phyloP scores from a whole-genome alignment of 1,140 invertebrate species.

The Hesperophylax magnus region DNA sequence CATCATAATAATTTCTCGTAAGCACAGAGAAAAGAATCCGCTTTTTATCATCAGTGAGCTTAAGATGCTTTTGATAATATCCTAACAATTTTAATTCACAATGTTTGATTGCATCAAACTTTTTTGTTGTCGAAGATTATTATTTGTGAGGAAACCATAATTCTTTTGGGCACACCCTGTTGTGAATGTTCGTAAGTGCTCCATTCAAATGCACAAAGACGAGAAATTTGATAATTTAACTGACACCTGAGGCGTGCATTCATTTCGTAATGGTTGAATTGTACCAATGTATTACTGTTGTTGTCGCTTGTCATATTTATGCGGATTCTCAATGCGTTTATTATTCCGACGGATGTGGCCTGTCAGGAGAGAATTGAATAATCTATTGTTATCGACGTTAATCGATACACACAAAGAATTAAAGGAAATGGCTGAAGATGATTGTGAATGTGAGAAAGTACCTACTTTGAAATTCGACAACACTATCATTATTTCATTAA shows the following conservation, averaged over 20 bases:
- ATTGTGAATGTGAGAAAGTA: no score
- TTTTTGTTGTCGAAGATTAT: no score
- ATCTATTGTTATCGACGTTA: constrained; percentile 36
- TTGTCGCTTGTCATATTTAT: constrained; percentile 19
- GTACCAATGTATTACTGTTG: background rate
- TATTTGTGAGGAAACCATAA: no score
- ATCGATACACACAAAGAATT: constrained; percentile 35
- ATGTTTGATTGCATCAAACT: no score
- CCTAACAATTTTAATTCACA: no score
- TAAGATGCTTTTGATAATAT: no score
- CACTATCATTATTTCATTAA: no score
- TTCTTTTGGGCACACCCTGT: no score
- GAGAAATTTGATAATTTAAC: constrained; percentile 34
- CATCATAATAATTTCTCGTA: no score
- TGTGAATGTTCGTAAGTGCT: constrained; percentile 6
- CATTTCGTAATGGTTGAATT: background rate
- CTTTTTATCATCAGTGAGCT: no score
- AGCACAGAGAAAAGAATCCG: no score
- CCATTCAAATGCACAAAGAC: background rate
- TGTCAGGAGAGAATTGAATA: constrained; percentile 17
- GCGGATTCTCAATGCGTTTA: constrained; percentile 15
- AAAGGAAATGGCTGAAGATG: constrained; percentile 16
- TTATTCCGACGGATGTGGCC: constrained; percentile 35
- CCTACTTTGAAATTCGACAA: no score
- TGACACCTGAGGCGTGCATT: constrained; percentile 17